Conservation (phyloP, 2,888 invertebrate species). For the Tricholauxania praeusta region DNA sequence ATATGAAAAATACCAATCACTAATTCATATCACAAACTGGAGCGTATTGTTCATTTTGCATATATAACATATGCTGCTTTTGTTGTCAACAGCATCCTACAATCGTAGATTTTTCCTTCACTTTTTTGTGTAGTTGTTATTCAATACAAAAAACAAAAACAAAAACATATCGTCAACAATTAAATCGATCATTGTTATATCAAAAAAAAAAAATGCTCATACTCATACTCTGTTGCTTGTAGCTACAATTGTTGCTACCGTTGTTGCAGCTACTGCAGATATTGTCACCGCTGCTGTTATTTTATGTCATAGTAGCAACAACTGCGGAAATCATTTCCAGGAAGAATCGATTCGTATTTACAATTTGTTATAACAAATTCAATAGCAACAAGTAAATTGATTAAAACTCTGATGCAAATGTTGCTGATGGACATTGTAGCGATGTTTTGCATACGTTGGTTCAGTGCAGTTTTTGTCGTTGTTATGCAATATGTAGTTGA, state of each 20-base stretch:
- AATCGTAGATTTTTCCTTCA: not conserved
- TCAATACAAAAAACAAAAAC: too few species aligned
- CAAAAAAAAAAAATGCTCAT: not conserved
- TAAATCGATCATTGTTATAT: constrained; percentile 20
- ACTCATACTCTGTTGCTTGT: too few species aligned
- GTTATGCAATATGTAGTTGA: too few species aligned
- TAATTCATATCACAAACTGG: too few species aligned
- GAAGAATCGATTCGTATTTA: constrained; percentile 15
- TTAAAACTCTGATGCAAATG: constrained; percentile 29
- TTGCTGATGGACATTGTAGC: not conserved
- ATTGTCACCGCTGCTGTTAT: not conserved
- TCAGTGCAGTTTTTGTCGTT: too few species aligned
- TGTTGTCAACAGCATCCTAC: not conserved
- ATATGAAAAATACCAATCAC: too few species aligned
- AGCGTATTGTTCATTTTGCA: too few species aligned
- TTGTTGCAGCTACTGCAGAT: not conserved
- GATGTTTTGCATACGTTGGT: too few species aligned
- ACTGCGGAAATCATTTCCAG: constrained; percentile 20
- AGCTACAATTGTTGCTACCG: not conserved
- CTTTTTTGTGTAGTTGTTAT: not conserved
- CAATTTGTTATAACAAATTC: constrained; percentile 32
- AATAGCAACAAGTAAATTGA: constrained; percentile 26
- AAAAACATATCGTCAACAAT: constrained; percentile 17
- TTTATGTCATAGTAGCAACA: constrained; percentile 2
- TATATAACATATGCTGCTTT: too few species aligned